Evolutionary conservation across 2,888 invertebrate species (phyloP).

Genomic region (Alentia gelatinosa): DNA sequence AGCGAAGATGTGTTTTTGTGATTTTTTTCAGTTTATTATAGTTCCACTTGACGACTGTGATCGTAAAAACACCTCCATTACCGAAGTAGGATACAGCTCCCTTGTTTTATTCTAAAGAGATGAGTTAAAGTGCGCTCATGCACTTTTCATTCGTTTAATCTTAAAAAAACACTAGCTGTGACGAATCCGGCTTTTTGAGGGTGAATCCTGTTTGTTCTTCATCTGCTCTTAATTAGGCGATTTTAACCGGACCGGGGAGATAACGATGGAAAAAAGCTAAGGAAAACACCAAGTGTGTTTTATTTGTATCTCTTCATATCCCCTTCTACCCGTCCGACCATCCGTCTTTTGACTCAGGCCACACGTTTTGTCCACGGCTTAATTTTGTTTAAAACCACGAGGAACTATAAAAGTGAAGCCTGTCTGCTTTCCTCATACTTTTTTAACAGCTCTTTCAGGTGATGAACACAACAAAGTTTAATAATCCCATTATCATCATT

Average conservation of each 20-base stretch:
- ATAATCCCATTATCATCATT: neutral
- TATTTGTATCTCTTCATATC: conserved; percentile 10
- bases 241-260: neutral
- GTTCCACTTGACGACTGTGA: too few species aligned
- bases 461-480: neutral
- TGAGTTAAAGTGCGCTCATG: neutral
- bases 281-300: neutral
- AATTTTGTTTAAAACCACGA: conserved; percentile 1
- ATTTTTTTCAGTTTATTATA: too few species aligned
- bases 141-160: neutral
- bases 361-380: neutral
- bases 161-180: neutral
- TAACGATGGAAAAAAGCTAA: neutral
- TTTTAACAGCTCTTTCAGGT: neutral
- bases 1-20: too few species aligned
- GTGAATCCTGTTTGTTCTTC: neutral
- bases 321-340: neutral
- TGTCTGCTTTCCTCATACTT: too few species aligned
- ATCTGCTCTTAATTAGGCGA: neutral
- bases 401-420: neutral
- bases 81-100: too few species aligned
- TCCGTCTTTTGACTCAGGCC: neutral
- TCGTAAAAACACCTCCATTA: too few species aligned
- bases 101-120: too few species aligned
- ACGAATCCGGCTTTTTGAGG: neutral